Conservation (phyloP, 2,797 vertebrate genomes). For the Halcyon chelicuti region DNA sequence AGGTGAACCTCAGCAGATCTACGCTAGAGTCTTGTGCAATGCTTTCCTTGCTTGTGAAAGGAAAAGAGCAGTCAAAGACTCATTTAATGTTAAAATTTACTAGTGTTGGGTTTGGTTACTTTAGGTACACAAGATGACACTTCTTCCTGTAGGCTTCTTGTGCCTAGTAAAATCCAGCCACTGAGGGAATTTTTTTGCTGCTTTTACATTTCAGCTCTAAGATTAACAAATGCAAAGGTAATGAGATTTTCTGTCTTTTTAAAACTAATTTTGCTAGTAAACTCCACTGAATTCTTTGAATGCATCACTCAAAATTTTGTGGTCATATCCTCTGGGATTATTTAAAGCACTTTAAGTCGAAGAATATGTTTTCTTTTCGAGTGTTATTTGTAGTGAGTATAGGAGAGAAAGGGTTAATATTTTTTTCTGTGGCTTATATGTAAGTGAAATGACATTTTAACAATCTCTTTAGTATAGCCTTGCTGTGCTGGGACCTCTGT, state of each 20-base stretch:
- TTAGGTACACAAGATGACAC: slow-evolving; percentile 49
- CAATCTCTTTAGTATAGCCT: slow-evolving; percentile 83
- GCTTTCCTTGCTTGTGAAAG: neutral
- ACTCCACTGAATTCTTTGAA: slow-evolving; percentile 56
- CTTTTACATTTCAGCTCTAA: slow-evolving; percentile 58
- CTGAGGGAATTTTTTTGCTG: slow-evolving; percentile 51
- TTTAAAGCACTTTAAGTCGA: slow-evolving; percentile 40
- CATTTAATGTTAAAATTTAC: neutral
- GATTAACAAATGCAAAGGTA: slow-evolving; percentile 63
- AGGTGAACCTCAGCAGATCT: slow-evolving; percentile 32
- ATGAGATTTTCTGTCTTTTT: slow-evolving; percentile 62
- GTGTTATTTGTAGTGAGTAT: neutral
- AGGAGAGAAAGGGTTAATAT: slow-evolving; percentile 69
- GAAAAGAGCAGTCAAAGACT: neutral
- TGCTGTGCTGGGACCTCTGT: slow-evolving; percentile 79
- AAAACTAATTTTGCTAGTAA: slow-evolving; percentile 55
- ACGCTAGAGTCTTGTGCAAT: neutral
- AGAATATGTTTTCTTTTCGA: slow-evolving; percentile 40
- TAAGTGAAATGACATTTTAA: slow-evolving; percentile 84
- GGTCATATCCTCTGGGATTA: slow-evolving; percentile 38
- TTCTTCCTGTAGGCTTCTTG: slow-evolving; percentile 44
- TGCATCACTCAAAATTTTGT: slow-evolving; percentile 19
- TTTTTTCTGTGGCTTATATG: slow-evolving; percentile 76
- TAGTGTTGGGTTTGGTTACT: neutral
- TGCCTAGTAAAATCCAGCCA: slow-evolving; percentile 38